phyloP scores from a whole-genome alignment of 2,113 vertebrate species.

The Polyodon spathula region DNA sequence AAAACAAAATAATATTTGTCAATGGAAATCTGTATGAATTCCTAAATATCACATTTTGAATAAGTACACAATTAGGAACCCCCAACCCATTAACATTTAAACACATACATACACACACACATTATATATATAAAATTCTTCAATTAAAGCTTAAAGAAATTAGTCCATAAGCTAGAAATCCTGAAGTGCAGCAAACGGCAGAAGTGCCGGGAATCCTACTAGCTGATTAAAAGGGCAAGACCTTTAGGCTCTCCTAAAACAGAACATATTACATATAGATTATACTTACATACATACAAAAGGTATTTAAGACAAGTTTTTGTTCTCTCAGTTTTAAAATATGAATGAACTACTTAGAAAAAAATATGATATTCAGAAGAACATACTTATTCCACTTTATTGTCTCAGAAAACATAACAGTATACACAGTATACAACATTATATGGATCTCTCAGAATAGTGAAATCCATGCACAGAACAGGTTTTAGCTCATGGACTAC shows the following conservation, averaged over 20 bases:
- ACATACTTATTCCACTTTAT: no score
- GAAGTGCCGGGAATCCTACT: slow-evolving; percentile 35
- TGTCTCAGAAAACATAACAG: slow-evolving; percentile 56
- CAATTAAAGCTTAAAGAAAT: slow-evolving; percentile 38
- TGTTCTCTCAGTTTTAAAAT: no score
- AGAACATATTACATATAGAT: slow-evolving; percentile 44
- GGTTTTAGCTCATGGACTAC: slow-evolving; percentile 98
- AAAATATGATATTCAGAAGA: no score
- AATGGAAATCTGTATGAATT: slow-evolving; percentile 18
- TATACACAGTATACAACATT: slow-evolving; percentile 39
- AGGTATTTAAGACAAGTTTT: no score
- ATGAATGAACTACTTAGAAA: no score
- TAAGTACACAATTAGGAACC: slow-evolving; percentile 36
- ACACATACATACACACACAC: background rate
- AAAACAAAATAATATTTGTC: slow-evolving; percentile 49
- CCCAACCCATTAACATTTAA: slow-evolving; percentile 38
- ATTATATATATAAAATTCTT: slow-evolving; percentile 32
- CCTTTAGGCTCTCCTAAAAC: slow-evolving; percentile 38
- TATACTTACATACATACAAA: no score
- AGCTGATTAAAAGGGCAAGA: slow-evolving; percentile 37
- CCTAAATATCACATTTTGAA: background rate
- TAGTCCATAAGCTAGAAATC: slow-evolving; percentile 54
- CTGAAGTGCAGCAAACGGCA: slow-evolving; percentile 43
- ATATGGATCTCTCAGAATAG: slow-evolving; percentile 56
- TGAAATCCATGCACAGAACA: slow-evolving; percentile 72